Base-by-base conservation (phyloP, 2,113 vertebrate species). In the Amazona vittata region DNA sequence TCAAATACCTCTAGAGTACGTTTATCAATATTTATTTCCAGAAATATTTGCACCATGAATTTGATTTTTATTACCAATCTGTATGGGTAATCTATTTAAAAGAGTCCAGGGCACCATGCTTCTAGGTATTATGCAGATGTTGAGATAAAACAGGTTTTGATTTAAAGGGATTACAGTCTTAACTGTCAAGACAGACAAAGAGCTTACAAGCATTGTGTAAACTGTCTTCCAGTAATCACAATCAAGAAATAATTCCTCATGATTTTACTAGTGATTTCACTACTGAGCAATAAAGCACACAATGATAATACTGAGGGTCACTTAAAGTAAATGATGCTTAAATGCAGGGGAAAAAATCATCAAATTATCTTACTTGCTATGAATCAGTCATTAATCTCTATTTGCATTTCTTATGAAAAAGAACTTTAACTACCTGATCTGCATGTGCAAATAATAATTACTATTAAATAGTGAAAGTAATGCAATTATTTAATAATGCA, bases 401-500 rank as follows among this genome's bases (percentile, higher is more conserved):
- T 96, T 96, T 96, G 92, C 80, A 96, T 96, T 86, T 95, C 88
- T 76, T 96, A 76, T 69, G 47, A 77, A 90, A 92, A 93, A 79
- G 80, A 94, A 69, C 57, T 52, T 83, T 93, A 91, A 89, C 76
- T 95, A 96, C 95, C 90, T 95, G 95, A 94, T 89, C 80, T 79
- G 44, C 77, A 92, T 94, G 96, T 95, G 74, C 83, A 96, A 96
- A 96, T 95, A 96, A 83, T 94, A 76, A 96, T 93, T 20, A 95
- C 94, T 96, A 86, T 95, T 92, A 96, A 95, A 96, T 93, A 92
- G 64, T 94, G 37, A 92, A 94, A 91, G 77, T 89, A 94, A 47
- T 69, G 69, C 46, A 94, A 96, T 96, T 97, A 93, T 96, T 96
- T 94, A 95, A 94, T 97, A 96, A 96, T 96, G 92, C 62, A 97